Percentiles rank a stretch among this genome's conserved stretches.
These are phyloP conservation scores for Heliocidaris tuberculata DNA, from an alignment of 35 echinoderm and acorn worm genomes.

Conservation along the genomic window DNA sequence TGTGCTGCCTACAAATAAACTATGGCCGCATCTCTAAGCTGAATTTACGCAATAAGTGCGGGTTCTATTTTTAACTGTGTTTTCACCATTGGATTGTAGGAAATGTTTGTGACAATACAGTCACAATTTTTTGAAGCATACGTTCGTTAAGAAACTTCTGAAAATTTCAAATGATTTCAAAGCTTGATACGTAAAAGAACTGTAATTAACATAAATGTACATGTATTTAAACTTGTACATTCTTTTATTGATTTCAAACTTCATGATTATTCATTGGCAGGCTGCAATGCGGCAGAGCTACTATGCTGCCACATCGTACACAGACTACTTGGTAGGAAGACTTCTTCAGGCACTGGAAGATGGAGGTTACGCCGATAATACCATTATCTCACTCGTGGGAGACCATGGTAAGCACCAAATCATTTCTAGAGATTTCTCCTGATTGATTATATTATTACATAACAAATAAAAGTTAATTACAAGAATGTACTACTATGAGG, in stretches of 20 bases:
- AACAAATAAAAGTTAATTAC: too few relatives aligned
- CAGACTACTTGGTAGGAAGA: conserved; percentile 71
- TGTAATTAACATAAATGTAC: too few relatives aligned
- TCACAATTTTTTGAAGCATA: too few relatives aligned
- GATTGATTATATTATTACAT: not conserved
- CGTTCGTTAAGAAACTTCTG: too few relatives aligned
- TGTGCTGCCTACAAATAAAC: not conserved
- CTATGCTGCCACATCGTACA: conserved; percentile 71
- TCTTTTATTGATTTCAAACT: not conserved
- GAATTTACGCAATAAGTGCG: too few relatives aligned
- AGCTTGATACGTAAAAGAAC: too few relatives aligned
- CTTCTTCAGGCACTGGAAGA: conserved; percentile 72
- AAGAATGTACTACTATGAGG: not conserved
- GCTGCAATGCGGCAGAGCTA: conserved; percentile 75
- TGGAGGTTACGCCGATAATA: conserved; percentile 69
- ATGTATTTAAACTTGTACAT: too few relatives aligned
- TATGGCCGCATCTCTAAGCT: too few relatives aligned
- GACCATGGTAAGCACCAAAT: conserved; percentile 72
- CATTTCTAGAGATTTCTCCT: not conserved
- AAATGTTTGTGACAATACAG: too few relatives aligned
- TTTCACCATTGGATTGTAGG: too few relatives aligned
- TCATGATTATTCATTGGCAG: conserved; percentile 1
- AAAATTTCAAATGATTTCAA: too few relatives aligned
- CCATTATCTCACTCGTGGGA: conserved; percentile 73
- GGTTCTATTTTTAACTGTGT: too few relatives aligned